phyloP scores from a whole-genome alignment of 1,140 invertebrate species.

The Dolichoris vasculosae region DNA sequence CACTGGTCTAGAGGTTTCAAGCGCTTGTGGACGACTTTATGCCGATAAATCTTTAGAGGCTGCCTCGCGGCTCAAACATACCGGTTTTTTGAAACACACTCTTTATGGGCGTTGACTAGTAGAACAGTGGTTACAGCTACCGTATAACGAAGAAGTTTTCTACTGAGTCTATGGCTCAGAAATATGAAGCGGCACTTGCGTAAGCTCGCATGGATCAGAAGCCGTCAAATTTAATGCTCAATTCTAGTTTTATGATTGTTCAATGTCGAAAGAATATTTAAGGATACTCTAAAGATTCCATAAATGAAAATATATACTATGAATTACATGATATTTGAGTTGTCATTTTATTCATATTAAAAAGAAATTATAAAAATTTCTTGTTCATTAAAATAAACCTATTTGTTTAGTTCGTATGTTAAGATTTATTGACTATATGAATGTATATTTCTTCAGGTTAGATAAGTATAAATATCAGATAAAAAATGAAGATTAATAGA shows the following conservation, averaged over 20 bases:
- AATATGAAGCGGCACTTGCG: neutral
- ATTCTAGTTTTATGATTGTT: neutral
- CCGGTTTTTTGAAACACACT: slow-evolving; percentile 58
- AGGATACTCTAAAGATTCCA: neutral
- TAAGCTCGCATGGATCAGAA: neutral
- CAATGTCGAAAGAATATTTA: neutral
- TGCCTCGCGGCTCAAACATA: slow-evolving; percentile 54
- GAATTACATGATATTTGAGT: too few species aligned
- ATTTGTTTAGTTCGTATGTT: too few species aligned
- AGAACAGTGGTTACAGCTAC: neutral
- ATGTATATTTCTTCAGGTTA: too few species aligned
- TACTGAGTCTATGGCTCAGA: neutral
- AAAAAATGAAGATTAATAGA: too few species aligned
- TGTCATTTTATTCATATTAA: too few species aligned
- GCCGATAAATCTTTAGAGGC: slow-evolving; percentile 59
- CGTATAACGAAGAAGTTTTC: slow-evolving; percentile 20
- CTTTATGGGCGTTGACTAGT: slow-evolving; percentile 57
- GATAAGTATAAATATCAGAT: too few species aligned
- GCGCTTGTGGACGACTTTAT: slow-evolving; percentile 46
- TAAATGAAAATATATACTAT: neutral
- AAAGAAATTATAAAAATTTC: too few species aligned
- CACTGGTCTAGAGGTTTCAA: slow-evolving; percentile 48
- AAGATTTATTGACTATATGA: too few species aligned
- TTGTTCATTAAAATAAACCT: too few species aligned
- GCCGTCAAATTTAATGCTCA: neutral